Evolutionary conservation across 2,113 vertebrate species (phyloP).

Genomic region (Perognathus longimembris): DNA sequence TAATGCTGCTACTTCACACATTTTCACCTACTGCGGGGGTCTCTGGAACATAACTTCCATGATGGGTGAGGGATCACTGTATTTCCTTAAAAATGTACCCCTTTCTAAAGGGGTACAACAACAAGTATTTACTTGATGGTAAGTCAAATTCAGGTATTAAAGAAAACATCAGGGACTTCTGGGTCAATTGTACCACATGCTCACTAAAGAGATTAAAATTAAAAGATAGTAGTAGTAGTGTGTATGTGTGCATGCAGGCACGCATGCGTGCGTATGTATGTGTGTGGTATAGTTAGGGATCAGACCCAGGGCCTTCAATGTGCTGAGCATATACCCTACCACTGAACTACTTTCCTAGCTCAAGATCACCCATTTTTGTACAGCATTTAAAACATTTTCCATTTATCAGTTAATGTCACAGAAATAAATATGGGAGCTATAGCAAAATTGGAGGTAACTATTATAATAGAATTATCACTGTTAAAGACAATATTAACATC

Average conservation of each 20-base stretch:
- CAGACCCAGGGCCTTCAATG: neutral
- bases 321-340: neutral
- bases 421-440: constrained; percentile 3
- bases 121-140: constrained; percentile 18
- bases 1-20: no score
- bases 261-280: no score
- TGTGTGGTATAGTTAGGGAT: no score
- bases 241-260: no score
- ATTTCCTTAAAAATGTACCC: neutral
- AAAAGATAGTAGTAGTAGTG: neutral
- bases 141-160: neutral
- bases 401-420: constrained; percentile 30
- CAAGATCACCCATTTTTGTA: neutral
- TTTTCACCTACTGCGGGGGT: no score
- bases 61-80: neutral
- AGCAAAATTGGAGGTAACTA: constrained; percentile 22
- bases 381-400: neutral
- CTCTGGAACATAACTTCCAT: no score
- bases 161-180: constrained; percentile 12
- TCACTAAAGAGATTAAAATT: constrained; percentile 9
- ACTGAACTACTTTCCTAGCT: neutral
- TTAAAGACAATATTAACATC: constrained; percentile 50
- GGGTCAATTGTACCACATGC: neutral
- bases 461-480: constrained; percentile 9
- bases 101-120: constrained; percentile 8